Conservation (phyloP, 1,140 invertebrate genomes). For the Cryptotermes secundus region DNA sequence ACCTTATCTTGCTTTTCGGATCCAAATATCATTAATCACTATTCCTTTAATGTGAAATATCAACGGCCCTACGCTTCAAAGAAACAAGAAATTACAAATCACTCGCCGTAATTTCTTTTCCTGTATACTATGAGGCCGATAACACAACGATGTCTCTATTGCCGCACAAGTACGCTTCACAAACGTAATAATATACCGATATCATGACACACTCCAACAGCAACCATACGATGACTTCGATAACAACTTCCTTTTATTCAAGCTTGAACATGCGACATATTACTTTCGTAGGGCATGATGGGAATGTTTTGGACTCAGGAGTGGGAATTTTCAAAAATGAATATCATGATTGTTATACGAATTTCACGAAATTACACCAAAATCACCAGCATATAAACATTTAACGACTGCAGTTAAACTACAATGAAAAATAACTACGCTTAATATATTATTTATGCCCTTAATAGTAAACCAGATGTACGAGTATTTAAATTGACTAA, state of each 20-base stretch:
- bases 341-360: no score
- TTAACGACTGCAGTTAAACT: no score
- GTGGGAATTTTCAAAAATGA: neutral
- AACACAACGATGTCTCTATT: neutral
- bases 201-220: neutral
- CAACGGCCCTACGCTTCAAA: neutral
- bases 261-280: slow-evolving; percentile 28
- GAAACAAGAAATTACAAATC: neutral
- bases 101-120: neutral
- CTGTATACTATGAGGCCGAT: neutral
- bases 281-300: neutral
- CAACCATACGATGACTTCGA: neutral
- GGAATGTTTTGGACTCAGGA: neutral
- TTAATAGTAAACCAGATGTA: no score
- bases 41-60: neutral
- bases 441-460: no score
- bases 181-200: neutral
- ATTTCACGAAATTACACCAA: no score
- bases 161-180: neutral
- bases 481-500: no score
- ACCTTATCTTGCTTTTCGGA: slow-evolving; percentile 3
- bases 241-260: neutral
- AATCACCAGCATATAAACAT: no score
- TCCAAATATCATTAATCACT: slow-evolving; percentile 14
- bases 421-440: no score